Percentiles rank a stretch among this genome's conserved stretches.
phyloP scores from a whole-genome alignment of 2,888 invertebrate species.

The Punctoribates punctum region DNA sequence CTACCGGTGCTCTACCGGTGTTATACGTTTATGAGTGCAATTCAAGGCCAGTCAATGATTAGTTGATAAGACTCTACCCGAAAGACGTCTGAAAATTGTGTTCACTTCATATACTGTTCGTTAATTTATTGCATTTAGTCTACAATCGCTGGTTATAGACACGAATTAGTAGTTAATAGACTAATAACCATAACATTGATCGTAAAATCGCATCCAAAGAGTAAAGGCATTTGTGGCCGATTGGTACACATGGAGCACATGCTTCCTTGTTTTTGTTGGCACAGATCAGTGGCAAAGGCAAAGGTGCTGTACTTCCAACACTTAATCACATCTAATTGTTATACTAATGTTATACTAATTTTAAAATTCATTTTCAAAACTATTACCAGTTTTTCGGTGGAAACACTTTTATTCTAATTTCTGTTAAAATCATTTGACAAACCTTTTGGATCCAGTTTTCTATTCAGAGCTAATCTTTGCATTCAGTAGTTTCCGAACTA shows the following conservation, averaged over 20 bases:
- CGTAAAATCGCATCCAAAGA: neutral
- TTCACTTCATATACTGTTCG: too few species aligned
- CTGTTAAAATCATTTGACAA: constrained; percentile 5
- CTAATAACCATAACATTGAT: constrained; percentile 14
- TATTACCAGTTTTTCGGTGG: neutral
- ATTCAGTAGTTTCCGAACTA: too few species aligned
- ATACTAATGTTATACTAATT: constrained; percentile 17
- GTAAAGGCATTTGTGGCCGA: neutral
- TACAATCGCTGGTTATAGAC: neutral
- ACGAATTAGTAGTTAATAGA: constrained; percentile 30
- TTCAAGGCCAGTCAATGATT: neutral
- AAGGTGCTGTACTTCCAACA: neutral
- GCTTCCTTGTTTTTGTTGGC: constrained; percentile 35
- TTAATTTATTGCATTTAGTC: too few species aligned
- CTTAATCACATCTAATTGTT: neutral
- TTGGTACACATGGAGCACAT: constrained; percentile 30
- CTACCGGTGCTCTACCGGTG: neutral
- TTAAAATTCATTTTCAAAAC: neutral
- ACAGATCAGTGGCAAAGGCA: neutral
- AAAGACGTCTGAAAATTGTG: neutral
- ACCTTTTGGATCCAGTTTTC: neutral
- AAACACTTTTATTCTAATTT: neutral
- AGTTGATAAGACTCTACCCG: neutral
- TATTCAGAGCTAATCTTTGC: too few species aligned
- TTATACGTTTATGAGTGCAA: neutral